Evolutionary conservation across 2,797 vertebrate genomes (phyloP).

Genomic region (Sylvia borin): DNA sequence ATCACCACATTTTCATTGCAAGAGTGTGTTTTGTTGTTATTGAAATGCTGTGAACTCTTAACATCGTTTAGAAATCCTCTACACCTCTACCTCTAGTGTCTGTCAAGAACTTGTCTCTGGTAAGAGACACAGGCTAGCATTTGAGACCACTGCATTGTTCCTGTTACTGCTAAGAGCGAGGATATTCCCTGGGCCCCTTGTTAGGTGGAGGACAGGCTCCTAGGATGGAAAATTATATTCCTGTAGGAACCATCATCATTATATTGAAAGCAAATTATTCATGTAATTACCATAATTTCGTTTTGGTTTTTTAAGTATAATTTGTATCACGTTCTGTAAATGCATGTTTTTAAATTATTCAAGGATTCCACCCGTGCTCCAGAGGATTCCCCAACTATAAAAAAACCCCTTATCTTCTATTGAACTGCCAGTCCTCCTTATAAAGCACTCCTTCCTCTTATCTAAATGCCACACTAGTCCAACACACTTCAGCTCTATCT

Average conservation of each 20-base stretch:
- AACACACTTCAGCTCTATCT: neutral
- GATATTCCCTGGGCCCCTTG: neutral
- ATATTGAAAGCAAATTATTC: neutral
- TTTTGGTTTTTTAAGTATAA: neutral
- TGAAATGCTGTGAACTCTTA: neutral
- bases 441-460: neutral
- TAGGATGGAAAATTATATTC: neutral
- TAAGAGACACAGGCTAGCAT: neutral
- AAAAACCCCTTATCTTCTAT: neutral
- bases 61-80: neutral
- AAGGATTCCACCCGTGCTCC: neutral
- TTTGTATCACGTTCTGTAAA: neutral
- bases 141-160: neutral
- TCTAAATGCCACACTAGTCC: neutral
- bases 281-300: neutral
- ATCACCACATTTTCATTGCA: neutral
- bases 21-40: neutral
- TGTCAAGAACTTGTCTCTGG: neutral
- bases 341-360: neutral
- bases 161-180: neutral
- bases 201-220: neutral
- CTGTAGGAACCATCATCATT: neutral
- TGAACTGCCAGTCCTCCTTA: neutral
- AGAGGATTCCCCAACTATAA: neutral
- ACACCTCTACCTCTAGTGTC: neutral